Conservation (phyloP, 2,113 vertebrate species). For the Leucoraja erinaceus region DNA sequence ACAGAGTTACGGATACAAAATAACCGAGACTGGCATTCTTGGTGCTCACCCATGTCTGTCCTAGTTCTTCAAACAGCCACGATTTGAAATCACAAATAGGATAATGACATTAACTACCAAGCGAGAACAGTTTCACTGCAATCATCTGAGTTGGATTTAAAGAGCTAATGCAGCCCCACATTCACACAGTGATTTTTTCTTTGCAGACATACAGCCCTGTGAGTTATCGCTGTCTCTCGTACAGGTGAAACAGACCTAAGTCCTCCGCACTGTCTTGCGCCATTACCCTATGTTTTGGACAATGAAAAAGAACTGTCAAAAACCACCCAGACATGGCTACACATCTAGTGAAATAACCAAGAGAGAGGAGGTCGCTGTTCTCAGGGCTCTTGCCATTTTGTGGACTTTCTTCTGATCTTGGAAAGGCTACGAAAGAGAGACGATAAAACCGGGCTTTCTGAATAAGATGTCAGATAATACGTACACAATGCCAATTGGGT, state of each 20-base stretch:
- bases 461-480: neutral
- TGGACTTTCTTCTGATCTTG: neutral
- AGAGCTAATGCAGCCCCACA: neutral
- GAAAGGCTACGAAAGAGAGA: neutral
- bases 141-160: neutral
- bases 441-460: neutral
- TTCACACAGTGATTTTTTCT: neutral
- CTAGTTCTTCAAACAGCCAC: neutral
- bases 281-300: neutral
- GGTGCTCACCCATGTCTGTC: slow-evolving; percentile 12
- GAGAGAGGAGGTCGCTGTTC: neutral
- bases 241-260: neutral
- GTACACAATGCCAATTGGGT: slow-evolving; percentile 12
- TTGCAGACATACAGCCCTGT: neutral
- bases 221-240: neutral
- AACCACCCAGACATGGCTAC: neutral
- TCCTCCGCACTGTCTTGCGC: neutral
- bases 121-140: neutral
- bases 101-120: neutral
- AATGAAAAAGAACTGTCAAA: neutral
- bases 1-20: too few species aligned
- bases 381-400: neutral
- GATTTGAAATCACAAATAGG: neutral
- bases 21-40: neutral
- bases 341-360: neutral